These are phyloP conservation scores for Bimastos eiseni DNA, from an alignment of 2,888 invertebrate genomes.

Conservation along the genomic window DNA sequence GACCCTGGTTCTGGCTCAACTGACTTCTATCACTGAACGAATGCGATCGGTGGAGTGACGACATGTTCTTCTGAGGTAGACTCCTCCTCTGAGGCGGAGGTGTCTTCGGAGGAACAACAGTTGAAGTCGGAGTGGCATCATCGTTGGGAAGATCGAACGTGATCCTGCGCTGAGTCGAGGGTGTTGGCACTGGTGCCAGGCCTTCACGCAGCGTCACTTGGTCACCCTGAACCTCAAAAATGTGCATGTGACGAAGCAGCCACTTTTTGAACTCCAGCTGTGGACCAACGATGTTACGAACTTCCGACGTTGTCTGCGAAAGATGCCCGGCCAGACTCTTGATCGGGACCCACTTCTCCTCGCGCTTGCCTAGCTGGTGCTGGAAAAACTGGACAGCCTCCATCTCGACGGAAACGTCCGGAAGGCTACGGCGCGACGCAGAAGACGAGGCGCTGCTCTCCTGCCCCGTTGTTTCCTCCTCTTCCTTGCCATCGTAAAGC, in stretches of 20 bases:
- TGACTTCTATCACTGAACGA: slow-evolving; percentile 39
- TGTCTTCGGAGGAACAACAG: slow-evolving; percentile 40
- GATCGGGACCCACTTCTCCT: slow-evolving; percentile 93
- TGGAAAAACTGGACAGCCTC: slow-evolving; percentile 98
- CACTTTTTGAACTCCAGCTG: slow-evolving; percentile 60
- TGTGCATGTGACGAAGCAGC: slow-evolving; percentile 60
- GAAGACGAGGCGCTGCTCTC: slow-evolving; percentile 29
- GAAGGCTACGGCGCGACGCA: slow-evolving; percentile 39
- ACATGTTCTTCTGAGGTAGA: slow-evolving; percentile 32
- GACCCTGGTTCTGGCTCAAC: slow-evolving; percentile 27
- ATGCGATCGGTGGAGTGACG: slow-evolving; percentile 37
- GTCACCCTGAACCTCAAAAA: slow-evolving; percentile 61
- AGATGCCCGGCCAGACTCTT: slow-evolving; percentile 93
- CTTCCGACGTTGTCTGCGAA: slow-evolving; percentile 78
- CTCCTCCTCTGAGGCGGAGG: slow-evolving; percentile 42
- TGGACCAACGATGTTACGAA: slow-evolving; percentile 55
- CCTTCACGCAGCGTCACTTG: slow-evolving; percentile 56
- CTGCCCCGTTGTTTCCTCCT: slow-evolving; percentile 34
- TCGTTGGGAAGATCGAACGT: slow-evolving; percentile 35
- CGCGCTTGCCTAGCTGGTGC: slow-evolving; percentile 88
- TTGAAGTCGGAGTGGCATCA: background rate
- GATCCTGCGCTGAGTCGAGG: slow-evolving; percentile 32
- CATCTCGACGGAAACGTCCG: slow-evolving; percentile 69
- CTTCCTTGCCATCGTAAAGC: slow-evolving; percentile 43
- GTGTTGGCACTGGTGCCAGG: slow-evolving; percentile 41